A percentile compares a stretch with the other conserved stretches of the same genome.
Evolutionary conservation across 1,140 invertebrate species (phyloP).

Genomic region (Coelopa frigida): DNA sequence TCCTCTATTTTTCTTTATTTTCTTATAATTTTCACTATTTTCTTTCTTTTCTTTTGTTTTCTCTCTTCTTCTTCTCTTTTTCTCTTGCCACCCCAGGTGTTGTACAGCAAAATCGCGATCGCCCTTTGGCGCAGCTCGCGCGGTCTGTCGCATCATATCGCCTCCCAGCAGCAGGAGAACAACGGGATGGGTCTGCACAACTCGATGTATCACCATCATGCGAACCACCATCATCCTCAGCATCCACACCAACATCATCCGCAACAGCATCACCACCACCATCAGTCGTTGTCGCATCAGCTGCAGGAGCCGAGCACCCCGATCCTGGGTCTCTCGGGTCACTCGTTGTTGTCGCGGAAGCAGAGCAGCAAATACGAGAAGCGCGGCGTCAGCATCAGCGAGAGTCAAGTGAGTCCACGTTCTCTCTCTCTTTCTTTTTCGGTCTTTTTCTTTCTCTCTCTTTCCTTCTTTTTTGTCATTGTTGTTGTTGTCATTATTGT

Average conservation of each 20-base stretch:
- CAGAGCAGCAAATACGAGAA: conserved; percentile 45
- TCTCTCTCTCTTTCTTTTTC: background rate
- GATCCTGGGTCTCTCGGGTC: no score
- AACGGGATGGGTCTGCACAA: conserved; percentile 35
- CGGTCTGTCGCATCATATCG: conserved; percentile 49
- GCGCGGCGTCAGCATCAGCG: conserved; percentile 38
- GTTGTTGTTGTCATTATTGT: background rate
- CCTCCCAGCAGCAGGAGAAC: conserved; percentile 25
- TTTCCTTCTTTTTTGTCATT: conserved; percentile 1
- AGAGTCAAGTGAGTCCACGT: conserved; percentile 37
- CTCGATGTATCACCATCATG: conserved; percentile 38
- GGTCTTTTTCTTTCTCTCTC: background rate
- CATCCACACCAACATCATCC: conserved; percentile 30
- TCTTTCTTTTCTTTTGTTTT: background rate
- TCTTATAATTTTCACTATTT: background rate
- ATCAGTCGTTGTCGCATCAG: conserved; percentile 15
- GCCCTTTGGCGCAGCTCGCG: conserved; percentile 63
- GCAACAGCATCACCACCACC: conserved; percentile 11
- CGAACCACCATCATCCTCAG: conserved; percentile 16
- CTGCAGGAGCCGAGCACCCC: conserved; percentile 1
- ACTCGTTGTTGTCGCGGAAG: conserved; percentile 36
- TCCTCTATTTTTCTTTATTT: background rate
- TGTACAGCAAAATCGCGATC: conserved; percentile 67
- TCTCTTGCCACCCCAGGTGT: conserved; percentile 44
- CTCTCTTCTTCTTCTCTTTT: conserved; percentile 10